Conservation (phyloP, 2,888 invertebrate species). For the Altica lythri region DNA sequence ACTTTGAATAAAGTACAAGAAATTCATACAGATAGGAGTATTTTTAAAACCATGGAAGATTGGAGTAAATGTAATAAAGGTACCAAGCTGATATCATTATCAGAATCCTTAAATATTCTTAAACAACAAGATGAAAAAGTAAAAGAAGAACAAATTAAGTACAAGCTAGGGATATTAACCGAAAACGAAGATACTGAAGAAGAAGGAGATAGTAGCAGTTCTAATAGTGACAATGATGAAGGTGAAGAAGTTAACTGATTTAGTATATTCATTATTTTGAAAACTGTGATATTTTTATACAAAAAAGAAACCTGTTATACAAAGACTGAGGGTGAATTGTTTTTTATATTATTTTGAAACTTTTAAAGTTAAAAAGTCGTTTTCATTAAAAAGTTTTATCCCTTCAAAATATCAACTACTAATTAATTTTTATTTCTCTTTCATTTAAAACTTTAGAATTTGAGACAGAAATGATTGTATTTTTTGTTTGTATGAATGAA, state of each 20-base stretch:
- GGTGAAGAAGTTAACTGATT: neutral
- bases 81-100: constrained; percentile 35
- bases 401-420: no score
- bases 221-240: constrained; percentile 11
- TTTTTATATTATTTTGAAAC: no score
- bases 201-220: constrained; percentile 7
- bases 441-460: no score
- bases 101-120: constrained; percentile 35
- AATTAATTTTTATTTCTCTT: no score
- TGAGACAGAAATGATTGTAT: no score
- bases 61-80: constrained; percentile 32
- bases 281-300: no score
- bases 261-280: no score
- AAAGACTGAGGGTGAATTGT: no score
- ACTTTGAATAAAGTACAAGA: constrained; percentile 31
- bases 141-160: constrained; percentile 26
- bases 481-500: no score
- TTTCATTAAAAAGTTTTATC: no score
- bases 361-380: no score
- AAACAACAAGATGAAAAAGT: constrained; percentile 35
- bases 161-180: constrained; percentile 14
- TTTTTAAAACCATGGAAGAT: constrained; percentile 33
- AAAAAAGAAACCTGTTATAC: no score
- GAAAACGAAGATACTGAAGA: constrained; percentile 14
- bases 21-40: constrained; percentile 29